Percentiles rank a stretch among this genome's conserved stretches.
Evolutionary conservation across 1,140 invertebrate genomes (phyloP).

Genomic region (Lucilia sericata): DNA sequence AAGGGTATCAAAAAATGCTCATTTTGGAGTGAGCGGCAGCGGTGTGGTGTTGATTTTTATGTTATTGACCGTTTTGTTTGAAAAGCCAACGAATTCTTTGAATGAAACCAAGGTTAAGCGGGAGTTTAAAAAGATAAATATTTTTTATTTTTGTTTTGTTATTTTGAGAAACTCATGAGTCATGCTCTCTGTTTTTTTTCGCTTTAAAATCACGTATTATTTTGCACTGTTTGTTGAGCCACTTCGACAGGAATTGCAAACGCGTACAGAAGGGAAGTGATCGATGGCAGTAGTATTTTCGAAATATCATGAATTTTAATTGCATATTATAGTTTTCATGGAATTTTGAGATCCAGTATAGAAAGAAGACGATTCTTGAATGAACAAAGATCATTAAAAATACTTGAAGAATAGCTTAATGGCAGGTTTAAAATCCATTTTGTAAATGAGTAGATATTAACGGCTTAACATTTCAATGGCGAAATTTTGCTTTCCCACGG

Average conservation of each 20-base stretch:
- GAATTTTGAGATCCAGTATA: neutral
- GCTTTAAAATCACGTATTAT: neutral
- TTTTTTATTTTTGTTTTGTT: neutral
- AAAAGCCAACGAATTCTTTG: constrained; percentile 17
- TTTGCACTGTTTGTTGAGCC: neutral
- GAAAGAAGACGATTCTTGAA: too few species aligned
- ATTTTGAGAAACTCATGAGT: constrained; percentile 14
- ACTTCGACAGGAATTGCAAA: too few species aligned
- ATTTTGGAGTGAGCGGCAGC: neutral
- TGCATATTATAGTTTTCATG: neutral
- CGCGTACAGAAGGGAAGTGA: neutral
- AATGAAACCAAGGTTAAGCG: constrained; percentile 19
- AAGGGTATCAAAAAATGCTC: constrained; percentile 5
- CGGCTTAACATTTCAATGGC: too few species aligned
- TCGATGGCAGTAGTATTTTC: neutral
- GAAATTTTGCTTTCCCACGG: too few species aligned
- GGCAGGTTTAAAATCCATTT: neutral
- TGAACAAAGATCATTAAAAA: too few species aligned
- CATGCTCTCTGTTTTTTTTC: neutral
- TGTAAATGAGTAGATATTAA: neutral
- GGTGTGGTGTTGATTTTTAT: neutral
- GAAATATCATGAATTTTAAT: constrained; percentile 14
- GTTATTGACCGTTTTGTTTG: constrained; percentile 23
- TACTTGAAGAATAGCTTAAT: too few species aligned
- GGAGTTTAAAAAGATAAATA: constrained; percentile 21